Conservation (phyloP, 2,113 vertebrate genomes). For the Cottus gobio region DNA sequence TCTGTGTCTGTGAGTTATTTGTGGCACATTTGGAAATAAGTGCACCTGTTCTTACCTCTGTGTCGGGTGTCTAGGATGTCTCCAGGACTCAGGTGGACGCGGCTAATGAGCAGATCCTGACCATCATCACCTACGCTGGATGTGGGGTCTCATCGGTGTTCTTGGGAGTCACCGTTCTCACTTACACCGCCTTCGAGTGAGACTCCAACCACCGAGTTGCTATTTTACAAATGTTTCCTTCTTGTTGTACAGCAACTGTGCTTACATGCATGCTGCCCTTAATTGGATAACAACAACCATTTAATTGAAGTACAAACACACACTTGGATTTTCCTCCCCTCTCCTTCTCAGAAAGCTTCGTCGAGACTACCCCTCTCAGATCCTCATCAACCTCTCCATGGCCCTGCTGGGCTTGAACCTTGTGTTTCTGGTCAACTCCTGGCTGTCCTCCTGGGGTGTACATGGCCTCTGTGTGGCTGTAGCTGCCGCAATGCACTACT, state of each 20-base stretch:
- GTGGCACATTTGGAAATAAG: conserved; percentile 3
- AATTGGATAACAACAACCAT: neutral
- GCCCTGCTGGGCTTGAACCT: conserved; percentile 89
- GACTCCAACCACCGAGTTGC: conserved; percentile 47
- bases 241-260: conserved; percentile 14
- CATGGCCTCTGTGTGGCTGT: conserved; percentile 81
- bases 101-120: conserved; percentile 82
- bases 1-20: neutral
- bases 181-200: conserved; percentile 89
- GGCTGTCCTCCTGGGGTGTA: conserved; percentile 84
- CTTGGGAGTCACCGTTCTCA: conserved; percentile 87
- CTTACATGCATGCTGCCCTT: neutral
- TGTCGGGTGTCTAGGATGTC: conserved; percentile 81
- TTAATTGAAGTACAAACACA: neutral
- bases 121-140: conserved; percentile 86
- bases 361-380: conserved; percentile 90
- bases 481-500: conserved; percentile 87
- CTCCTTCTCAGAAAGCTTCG: conserved; percentile 83
- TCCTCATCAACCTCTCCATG: conserved; percentile 89
- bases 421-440: conserved; percentile 88
- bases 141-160: conserved; percentile 91
- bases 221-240: neutral
- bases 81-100: conserved; percentile 77
- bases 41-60: neutral
- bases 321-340: neutral